Evolutionary conservation across 2,888 invertebrate genomes (phyloP), one percentile per base, ranked within the genome.

Genomic region (Lottia gigantea): DNA sequence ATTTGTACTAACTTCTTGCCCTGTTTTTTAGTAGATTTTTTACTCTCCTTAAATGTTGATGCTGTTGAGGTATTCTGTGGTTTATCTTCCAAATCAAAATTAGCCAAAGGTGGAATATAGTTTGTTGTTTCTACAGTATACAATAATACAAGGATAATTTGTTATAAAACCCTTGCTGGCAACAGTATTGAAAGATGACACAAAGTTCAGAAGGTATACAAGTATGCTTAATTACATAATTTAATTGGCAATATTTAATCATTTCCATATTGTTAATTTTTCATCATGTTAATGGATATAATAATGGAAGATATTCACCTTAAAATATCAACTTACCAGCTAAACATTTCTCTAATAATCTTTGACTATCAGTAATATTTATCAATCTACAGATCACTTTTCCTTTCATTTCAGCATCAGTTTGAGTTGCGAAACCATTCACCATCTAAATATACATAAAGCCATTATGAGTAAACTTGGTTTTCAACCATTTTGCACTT

Each of bases 321-420:
- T 46, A n/a, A 19, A 23, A 49, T 15, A 14, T n/a, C 1, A 40
- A 40, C 40, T 40, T 40, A 40, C 83, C 80, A 67, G 79, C 68
- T 40, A 86, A 74, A 70, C 82, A 86, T 63, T 90, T 88, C 45
- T 78, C 76, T 7, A 88, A 78, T 46, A 79, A 69, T 49, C 79
- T 74, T 82, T 92, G 91, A 15, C 92, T 85, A 71, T 90, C 87
- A 62, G 92, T 90, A 1, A 93, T 85, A 71, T 90, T 89, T 16
- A 90, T 87, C 55, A 92, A 83, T 15, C 92, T 87, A 23, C 86
- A 87, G 26, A 92, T 82, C 61, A 89, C 89, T 79, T 89, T 89
- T n/a, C 78, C 81, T 73, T 87, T 87, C 75, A 88, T 83, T 62
- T 89, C 89, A 3, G 80, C 72, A 70, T 86, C 86, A 16, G 79